Evolutionary conservation across 2,113 vertebrate genomes (phyloP).

Genomic region (Archocentrus centrarchus): DNA sequence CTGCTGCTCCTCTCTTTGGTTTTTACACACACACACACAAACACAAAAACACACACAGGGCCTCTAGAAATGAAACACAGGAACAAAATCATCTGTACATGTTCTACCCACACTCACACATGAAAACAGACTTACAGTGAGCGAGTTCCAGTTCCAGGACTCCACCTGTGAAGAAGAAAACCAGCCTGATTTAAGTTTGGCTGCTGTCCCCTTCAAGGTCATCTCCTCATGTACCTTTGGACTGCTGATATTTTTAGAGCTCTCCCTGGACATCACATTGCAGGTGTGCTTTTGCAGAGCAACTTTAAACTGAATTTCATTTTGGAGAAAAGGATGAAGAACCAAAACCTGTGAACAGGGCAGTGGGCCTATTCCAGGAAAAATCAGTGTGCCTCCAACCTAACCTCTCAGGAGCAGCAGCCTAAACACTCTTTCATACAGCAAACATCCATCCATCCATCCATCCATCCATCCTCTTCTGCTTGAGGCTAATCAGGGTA

Average conservation of each 20-base stretch:
- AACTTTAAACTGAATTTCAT: neutral
- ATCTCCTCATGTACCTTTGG: neutral
- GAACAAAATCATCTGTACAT: neutral
- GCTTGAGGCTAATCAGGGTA: no score
- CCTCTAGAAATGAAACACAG: neutral
- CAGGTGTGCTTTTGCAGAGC: neutral
- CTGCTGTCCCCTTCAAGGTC: neutral
- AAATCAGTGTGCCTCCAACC: no score
- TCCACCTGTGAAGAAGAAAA: neutral
- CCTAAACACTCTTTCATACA: no score
- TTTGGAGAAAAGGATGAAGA: neutral
- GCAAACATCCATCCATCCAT: no score
- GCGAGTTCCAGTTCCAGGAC: neutral
- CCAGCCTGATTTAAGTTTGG: neutral
- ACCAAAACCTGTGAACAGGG: no score
- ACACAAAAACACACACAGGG: neutral
- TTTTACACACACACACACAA: slow-evolving; percentile 11
- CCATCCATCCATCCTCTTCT: no score
- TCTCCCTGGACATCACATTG: neutral
- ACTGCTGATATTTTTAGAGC: neutral
- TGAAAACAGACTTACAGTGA: neutral
- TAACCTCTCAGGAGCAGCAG: no score
- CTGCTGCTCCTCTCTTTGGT: slow-evolving; percentile 19
- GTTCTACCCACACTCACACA: neutral
- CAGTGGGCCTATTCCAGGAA: no score